These are phyloP conservation scores for Zaprionus kolodkinae DNA, from an alignment of 1,140 invertebrate species.

Conservation along the genomic window DNA sequence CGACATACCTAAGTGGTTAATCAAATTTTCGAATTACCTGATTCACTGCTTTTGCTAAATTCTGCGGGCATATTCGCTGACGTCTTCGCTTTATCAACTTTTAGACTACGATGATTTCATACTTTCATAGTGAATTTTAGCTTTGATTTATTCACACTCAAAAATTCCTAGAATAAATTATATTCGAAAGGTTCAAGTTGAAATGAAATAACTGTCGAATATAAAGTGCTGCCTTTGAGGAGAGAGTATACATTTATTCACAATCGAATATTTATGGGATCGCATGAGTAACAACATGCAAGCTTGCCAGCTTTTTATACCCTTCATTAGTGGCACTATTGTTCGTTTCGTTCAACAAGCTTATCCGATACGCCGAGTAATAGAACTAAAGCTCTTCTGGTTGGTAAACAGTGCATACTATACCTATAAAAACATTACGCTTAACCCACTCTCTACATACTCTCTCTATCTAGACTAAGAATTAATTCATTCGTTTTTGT, in stretches of 20 bases:
- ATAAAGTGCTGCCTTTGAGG: background rate
- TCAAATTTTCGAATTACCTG: background rate
- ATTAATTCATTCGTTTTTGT: background rate
- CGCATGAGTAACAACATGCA: constrained; percentile 7
- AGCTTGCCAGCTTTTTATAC: constrained; percentile 6
- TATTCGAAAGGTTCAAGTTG: background rate
- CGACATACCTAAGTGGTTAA: background rate
- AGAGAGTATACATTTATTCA: background rate
- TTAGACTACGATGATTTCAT: background rate
- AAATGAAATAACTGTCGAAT: background rate
- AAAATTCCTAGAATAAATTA: too few species aligned
- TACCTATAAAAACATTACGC: too few species aligned
- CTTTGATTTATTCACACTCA: too few species aligned
- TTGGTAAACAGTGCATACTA: too few species aligned
- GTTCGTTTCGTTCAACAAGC: background rate
- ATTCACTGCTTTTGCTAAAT: background rate
- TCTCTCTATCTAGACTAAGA: background rate
- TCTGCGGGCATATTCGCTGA: background rate
- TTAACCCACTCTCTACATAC: too few species aligned
- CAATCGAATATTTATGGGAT: background rate
- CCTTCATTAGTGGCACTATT: background rate
- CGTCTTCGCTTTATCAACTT: background rate
- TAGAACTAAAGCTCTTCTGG: background rate
- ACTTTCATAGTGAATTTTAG: background rate
- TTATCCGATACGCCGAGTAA: background rate